These are phyloP conservation scores for Eupithecia centaureata DNA, from an alignment of 2,888 invertebrate genomes.

Conservation along the genomic window DNA sequence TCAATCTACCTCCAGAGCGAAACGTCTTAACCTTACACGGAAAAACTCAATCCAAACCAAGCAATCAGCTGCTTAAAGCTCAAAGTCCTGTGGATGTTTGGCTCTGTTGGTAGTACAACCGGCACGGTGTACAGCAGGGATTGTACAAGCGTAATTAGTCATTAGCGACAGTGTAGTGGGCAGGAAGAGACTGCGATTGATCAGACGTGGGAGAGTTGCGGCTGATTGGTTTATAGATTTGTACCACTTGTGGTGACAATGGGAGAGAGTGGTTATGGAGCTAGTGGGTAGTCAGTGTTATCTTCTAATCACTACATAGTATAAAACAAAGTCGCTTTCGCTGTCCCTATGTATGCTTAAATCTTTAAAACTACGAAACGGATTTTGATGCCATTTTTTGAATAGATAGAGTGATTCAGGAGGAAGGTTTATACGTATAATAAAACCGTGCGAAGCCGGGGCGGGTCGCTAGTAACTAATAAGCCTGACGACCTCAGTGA, in stretches of 20 bases:
- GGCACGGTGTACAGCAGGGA: slow-evolving; percentile 63
- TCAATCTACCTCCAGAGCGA: slow-evolving; percentile 52
- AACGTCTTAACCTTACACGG: slow-evolving; percentile 60
- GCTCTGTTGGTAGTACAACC: slow-evolving; percentile 52
- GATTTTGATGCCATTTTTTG: too few species aligned
- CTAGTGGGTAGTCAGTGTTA: not conserved
- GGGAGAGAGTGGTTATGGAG: not conserved
- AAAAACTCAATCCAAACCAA: slow-evolving; percentile 17
- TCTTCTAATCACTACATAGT: not conserved
- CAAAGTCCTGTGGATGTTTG: slow-evolving; percentile 45
- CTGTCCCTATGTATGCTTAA: too few species aligned
- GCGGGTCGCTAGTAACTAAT: too few species aligned
- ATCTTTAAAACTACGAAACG: too few species aligned
- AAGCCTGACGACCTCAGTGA: too few species aligned
- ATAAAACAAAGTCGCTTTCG: too few species aligned
- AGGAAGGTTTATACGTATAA: too few species aligned
- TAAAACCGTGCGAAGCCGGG: too few species aligned
- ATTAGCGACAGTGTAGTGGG: slow-evolving; percentile 76
- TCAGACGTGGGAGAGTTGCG: slow-evolving; percentile 62
- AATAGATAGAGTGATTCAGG: too few species aligned
- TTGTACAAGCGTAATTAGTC: slow-evolving; percentile 80
- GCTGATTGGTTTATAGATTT: slow-evolving; percentile 61
- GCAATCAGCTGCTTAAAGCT: slow-evolving; percentile 46
- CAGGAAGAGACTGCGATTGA: slow-evolving; percentile 74
- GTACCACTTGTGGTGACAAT: slow-evolving; percentile 33